A percentile compares a stretch with the other conserved stretches of the same genome.
Evolutionary conservation across 2,888 invertebrate species (phyloP).

Genomic region (Andrena dorsata): DNA sequence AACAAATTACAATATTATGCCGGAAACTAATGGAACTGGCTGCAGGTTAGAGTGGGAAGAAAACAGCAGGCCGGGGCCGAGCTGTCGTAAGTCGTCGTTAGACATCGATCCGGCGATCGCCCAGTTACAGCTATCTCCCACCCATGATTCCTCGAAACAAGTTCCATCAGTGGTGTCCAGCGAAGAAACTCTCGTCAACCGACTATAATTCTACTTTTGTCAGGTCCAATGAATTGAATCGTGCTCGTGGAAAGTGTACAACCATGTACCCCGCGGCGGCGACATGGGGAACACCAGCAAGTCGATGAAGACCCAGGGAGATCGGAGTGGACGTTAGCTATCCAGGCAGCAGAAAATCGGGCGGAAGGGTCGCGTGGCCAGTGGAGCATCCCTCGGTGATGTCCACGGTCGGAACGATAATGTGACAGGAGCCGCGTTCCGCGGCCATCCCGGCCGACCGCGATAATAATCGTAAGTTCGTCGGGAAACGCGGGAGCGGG

Average conservation of each 20-base stretch:
- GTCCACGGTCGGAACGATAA: constrained; percentile 77
- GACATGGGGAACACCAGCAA: background rate
- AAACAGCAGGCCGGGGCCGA: background rate
- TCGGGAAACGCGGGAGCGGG: constrained; percentile 39
- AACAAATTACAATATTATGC: constrained; percentile 49
- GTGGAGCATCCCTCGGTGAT: constrained; percentile 77
- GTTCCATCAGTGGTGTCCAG: background rate
- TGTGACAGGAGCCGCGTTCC: constrained; percentile 82
- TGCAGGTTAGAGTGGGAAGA: background rate
- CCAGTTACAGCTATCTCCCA: background rate
- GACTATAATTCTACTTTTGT: too few species aligned
- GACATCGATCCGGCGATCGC: background rate
- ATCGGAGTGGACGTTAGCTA: constrained; percentile 36
- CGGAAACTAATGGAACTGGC: constrained; percentile 28
- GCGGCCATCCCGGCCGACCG: constrained; percentile 71
- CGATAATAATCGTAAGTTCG: constrained; percentile 78
- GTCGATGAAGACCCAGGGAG: constrained; percentile 27
- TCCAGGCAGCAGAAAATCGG: constrained; percentile 60
- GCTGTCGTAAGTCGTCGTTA: background rate
- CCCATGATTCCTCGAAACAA: background rate
- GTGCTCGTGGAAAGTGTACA: background rate
- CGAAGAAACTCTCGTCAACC: too few species aligned
- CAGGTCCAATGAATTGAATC: too few species aligned
- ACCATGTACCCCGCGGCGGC: background rate
- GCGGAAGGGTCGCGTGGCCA: constrained; percentile 73